Percentiles rank a stretch among this genome's conserved stretches.
Evolutionary conservation across 2,113 vertebrate genomes (phyloP).

Genomic region (Sterna hirundo): DNA sequence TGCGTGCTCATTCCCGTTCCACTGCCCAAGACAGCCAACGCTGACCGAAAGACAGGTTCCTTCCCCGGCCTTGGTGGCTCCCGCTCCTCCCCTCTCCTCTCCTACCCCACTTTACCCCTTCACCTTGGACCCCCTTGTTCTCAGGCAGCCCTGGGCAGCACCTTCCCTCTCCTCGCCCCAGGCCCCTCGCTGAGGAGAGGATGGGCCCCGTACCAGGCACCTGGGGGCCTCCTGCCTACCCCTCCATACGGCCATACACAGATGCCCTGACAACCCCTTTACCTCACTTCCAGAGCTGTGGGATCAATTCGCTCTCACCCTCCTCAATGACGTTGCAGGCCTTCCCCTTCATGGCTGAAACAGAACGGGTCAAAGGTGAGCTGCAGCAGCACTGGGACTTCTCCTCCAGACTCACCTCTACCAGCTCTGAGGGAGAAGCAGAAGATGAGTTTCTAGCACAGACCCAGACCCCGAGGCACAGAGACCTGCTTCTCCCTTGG

Average conservation of each 20-base stretch:
- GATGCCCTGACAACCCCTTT: background rate
- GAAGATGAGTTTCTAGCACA: background rate
- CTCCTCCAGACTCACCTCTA: background rate
- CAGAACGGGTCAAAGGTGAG: background rate
- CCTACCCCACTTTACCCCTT: background rate
- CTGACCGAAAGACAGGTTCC: background rate
- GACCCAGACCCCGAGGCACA: background rate
- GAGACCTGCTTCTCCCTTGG: background rate
- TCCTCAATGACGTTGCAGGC: accelerated
- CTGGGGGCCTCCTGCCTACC: background rate
- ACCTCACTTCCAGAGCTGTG: background rate
- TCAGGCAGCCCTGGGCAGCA: background rate
- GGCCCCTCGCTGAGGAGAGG: background rate
- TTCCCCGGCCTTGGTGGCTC: background rate
- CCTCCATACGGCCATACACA: background rate
- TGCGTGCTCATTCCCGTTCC: background rate
- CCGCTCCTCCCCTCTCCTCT: background rate
- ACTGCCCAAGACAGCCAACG: background rate
- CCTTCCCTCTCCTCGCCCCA: background rate
- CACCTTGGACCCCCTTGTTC: background rate
- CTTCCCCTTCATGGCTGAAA: background rate
- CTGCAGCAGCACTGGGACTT: background rate
- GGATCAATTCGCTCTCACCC: background rate
- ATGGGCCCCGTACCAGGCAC: background rate
- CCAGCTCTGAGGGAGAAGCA: background rate